Base-by-base conservation (phyloP, 2,797 vertebrate genomes). In the Vireo griseus region DNA sequence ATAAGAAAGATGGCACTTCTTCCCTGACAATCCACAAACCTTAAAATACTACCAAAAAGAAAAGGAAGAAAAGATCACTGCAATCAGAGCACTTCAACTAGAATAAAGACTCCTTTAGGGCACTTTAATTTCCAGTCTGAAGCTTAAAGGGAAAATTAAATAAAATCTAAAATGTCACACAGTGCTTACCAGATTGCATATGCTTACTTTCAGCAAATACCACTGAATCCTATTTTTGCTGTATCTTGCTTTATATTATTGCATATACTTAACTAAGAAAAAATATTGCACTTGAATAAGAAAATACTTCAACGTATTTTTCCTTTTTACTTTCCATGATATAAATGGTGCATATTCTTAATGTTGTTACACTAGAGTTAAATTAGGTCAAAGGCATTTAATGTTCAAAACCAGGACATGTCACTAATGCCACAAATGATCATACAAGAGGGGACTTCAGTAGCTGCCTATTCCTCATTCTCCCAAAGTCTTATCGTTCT, bases 31-130 rank as follows among this genome's bases (percentile, higher is more conserved):
- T 48, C 74, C 72, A 80, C 66, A 74, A 91, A 86, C 66, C 50
- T 85, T 50, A 67, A 74, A 66, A 77, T 11, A 20, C 39, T 71
- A 50, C 12, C 33, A 67, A 58, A 83, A 87, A 65, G 28, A 78
- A 88, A 87, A 66, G 10, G n/a, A 83, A 82, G 31, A 80, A 82
- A 65, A 84, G 22, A 79, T 29, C 24, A 57, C 35, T 37, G 59
- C 47, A 86, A 67, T 10, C 5, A 12, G 65, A 94, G 52, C 51
- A 77, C 40, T 86, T 87, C 93, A 77, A 24, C 61, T 68, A 92
- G 59, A 92, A 87, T 80, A 75, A 95, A 80, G 61, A 57, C 47
- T 51, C 54, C 72, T 92, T 83, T 61, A 93, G 81, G 77, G 86
- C 69, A 86, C 47, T 83, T 91, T 21, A 83, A 62, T 48, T 92